A percentile compares a stretch with the other conserved stretches of the same genome.
Evolutionary conservation across 2,888 invertebrate genomes (phyloP).

Genomic region (Phyllotreta cruciferae): DNA sequence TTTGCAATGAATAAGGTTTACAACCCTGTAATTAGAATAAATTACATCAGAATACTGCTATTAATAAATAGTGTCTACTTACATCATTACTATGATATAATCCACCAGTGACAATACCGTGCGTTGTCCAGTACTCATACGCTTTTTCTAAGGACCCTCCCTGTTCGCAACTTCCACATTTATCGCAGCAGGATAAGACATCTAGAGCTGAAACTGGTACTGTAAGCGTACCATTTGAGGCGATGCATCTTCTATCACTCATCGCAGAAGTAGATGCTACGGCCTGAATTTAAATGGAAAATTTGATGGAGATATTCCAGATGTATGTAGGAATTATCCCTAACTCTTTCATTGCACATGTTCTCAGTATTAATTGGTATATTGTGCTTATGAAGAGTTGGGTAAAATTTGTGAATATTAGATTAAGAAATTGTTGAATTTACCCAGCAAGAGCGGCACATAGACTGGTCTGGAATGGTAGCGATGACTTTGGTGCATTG

Average conservation of each 20-base stretch:
- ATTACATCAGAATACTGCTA: no score
- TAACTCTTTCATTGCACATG: no score
- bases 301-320: neutral
- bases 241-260: constrained; percentile 84
- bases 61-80: constrained; percentile 3
- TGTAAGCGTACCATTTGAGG: constrained; percentile 71
- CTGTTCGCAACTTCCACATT: constrained; percentile 80
- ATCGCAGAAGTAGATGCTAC: constrained; percentile 88
- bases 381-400: no score
- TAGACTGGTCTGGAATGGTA: constrained; percentile 82
- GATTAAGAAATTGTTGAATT: constrained; percentile 33
- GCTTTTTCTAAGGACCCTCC: constrained; percentile 81
- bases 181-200: constrained; percentile 77
- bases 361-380: no score
- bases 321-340: neutral
- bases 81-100: constrained; percentile 71
- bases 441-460: constrained; percentile 90
- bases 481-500: constrained; percentile 77
- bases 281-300: constrained; percentile 66
- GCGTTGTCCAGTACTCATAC: constrained; percentile 81
- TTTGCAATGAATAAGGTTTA: constrained; percentile 35
- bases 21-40: constrained; percentile 34
- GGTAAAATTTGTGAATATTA: no score
- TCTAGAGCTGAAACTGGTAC: constrained; percentile 83
- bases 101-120: constrained; percentile 87